Conservation (phyloP, 1,140 invertebrate species). For the Zophobas morio region DNA sequence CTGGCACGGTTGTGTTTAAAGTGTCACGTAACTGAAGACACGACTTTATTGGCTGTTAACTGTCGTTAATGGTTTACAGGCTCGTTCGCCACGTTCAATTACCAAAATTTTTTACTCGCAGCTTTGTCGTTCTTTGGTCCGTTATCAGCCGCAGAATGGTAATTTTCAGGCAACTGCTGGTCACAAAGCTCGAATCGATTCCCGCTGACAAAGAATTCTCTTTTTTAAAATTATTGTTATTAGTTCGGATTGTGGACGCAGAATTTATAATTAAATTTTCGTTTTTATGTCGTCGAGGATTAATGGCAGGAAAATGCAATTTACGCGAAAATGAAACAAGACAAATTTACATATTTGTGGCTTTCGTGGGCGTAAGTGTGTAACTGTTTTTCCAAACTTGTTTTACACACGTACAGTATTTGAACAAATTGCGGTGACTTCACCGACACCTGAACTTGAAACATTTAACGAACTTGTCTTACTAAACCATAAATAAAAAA, state of each 20-base stretch:
- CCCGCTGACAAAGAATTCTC: no score
- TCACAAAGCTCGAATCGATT: no score
- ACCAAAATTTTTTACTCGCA: background rate
- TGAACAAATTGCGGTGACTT: no score
- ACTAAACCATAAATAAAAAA: no score
- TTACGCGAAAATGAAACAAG: constrained; percentile 4
- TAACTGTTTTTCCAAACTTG: constrained; percentile 35
- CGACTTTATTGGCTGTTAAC: constrained; percentile 5
- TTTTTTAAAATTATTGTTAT: constrained; percentile 4
- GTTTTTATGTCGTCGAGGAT: background rate
- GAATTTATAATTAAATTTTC: background rate
- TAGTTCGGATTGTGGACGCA: background rate
- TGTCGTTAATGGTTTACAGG: background rate
- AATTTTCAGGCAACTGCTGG: no score
- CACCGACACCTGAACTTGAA: no score
- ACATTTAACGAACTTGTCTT: no score
- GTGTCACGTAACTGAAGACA: background rate
- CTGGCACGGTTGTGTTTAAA: background rate
- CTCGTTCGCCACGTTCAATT: background rate
- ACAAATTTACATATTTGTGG: constrained; percentile 28
- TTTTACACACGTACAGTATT: constrained; percentile 17
- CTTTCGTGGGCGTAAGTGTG: constrained; percentile 11
- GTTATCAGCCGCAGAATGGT: no score
- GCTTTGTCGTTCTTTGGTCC: background rate
- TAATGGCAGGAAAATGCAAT: constrained; percentile 17